Percentiles rank a stretch among this genome's conserved stretches.
phyloP scores from a whole-genome alignment of 2,888 invertebrate species.

The Volucella bombylans region DNA sequence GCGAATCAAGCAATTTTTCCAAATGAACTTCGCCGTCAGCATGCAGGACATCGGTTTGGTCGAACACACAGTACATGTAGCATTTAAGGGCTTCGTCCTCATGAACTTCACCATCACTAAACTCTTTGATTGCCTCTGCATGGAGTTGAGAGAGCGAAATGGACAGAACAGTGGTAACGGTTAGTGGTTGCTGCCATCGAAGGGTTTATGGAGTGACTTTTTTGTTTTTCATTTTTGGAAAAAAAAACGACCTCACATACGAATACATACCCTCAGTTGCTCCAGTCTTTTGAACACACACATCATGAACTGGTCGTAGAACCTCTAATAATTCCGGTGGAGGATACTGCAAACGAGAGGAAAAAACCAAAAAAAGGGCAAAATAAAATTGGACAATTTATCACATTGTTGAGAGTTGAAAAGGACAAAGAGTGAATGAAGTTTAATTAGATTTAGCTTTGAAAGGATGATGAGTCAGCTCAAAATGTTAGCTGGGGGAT shows the following conservation, averaged over 20 bases:
- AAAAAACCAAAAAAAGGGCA: constrained; percentile 25
- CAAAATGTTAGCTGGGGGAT: too few relatives aligned
- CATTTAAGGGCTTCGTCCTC: constrained; percentile 82
- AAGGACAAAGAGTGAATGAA: neutral
- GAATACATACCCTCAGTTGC: constrained; percentile 79
- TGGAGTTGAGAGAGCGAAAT: constrained; percentile 9
- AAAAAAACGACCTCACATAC: constrained; percentile 31
- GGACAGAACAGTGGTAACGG: constrained; percentile 9
- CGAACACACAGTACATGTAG: constrained; percentile 82
- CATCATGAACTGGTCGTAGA: constrained; percentile 80
- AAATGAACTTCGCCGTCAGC: constrained; percentile 82
- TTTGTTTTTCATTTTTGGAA: constrained; percentile 20
- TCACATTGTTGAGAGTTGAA: neutral
- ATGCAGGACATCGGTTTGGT: constrained; percentile 81
- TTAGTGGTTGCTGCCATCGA: constrained; percentile 46
- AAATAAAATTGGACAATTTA: constrained; percentile 2
- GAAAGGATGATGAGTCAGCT: neutral
- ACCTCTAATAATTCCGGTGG: constrained; percentile 79
- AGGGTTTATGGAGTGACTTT: constrained; percentile 21
- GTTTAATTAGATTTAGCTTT: neutral
- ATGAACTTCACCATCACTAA: constrained; percentile 82
- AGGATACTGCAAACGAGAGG: constrained; percentile 78
- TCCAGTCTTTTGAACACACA: constrained; percentile 80
- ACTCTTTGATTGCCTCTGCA: constrained; percentile 81
- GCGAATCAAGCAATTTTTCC: constrained; percentile 78